Evolutionary conservation across 2,797 vertebrate genomes (phyloP).

Genomic region (Cirrhinus mrigala): DNA sequence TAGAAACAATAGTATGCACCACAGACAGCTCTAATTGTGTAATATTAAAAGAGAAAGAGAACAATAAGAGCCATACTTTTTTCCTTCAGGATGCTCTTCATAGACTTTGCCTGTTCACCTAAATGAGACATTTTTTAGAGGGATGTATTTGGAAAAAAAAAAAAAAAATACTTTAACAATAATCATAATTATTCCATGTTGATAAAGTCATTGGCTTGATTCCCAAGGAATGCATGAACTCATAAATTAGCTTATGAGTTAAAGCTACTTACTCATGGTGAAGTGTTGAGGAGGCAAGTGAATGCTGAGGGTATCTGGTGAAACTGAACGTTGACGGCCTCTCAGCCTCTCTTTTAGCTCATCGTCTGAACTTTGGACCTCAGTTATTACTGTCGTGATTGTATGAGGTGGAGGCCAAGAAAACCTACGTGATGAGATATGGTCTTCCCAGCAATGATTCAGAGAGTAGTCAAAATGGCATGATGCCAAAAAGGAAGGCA

Average conservation of each 20-base stretch:
- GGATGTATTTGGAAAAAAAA: not conserved
- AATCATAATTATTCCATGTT: not conserved
- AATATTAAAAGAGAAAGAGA: no score
- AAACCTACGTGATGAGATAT: not conserved
- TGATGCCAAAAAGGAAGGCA: not conserved
- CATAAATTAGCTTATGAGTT: no score
- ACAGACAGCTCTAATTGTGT: no score
- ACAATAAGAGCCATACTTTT: conserved; percentile 63
- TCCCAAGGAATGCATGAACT: not conserved
- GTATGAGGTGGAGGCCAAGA: not conserved
- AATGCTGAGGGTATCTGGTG: conserved; percentile 46
- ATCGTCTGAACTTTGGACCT: conserved; percentile 69
- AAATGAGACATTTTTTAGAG: not conserved
- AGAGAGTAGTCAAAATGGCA: not conserved
- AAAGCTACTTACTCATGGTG: conserved; percentile 41
- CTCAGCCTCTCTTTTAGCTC: conserved; percentile 56
- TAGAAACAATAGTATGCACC: not conserved
- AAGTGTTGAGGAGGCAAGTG: conserved; percentile 28
- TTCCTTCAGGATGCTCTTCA: conserved; percentile 77
- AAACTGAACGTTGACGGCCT: conserved; percentile 54
- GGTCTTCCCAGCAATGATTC: conserved; percentile 1
- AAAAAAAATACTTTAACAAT: not conserved
- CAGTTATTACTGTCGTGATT: conserved; percentile 57
- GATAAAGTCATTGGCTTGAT: not conserved
- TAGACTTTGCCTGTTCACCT: conserved; percentile 45